Percentiles rank a stretch among this genome's conserved stretches.
Conservation (phyloP, 1,140 invertebrate species). For the Dreissena polymorpha region DNA sequence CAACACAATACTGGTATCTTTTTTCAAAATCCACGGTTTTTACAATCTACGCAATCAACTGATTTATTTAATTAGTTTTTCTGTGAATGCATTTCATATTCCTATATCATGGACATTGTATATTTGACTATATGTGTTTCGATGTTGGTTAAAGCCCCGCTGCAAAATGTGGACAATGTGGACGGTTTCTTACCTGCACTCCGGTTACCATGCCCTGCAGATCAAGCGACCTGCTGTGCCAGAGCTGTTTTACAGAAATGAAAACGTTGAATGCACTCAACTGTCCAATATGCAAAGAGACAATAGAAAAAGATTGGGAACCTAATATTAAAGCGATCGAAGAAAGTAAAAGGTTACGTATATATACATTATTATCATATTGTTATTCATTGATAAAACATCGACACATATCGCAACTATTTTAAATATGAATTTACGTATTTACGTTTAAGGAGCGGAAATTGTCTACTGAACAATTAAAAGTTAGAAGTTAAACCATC, state of each 20-base stretch:
- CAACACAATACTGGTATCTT: neutral
- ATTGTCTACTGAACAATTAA: no score
- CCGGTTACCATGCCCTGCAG: conserved; percentile 4
- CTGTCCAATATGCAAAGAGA: neutral
- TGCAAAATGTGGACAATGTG: conserved; percentile 3
- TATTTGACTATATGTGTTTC: neutral
- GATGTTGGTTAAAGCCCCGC: neutral
- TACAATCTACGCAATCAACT: no score
- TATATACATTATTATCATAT: neutral
- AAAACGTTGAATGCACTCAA: neutral
- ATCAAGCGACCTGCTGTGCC: neutral
- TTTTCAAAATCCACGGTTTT: neutral
- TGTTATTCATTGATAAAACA: no score
- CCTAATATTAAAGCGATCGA: no score
- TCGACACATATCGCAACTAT: no score
- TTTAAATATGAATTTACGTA: no score
- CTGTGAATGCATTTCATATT: neutral
- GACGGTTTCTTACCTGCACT: neutral
- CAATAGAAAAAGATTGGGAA: neutral
- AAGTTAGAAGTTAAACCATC: no score
- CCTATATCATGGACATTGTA: neutral
- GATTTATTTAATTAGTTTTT: no score
- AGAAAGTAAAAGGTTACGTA: neutral
- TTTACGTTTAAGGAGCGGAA: no score
- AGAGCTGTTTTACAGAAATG: neutral